Evolutionary conservation across 1,140 invertebrate species (phyloP).

Genomic region (Phymorhynchus buccinoides): DNA sequence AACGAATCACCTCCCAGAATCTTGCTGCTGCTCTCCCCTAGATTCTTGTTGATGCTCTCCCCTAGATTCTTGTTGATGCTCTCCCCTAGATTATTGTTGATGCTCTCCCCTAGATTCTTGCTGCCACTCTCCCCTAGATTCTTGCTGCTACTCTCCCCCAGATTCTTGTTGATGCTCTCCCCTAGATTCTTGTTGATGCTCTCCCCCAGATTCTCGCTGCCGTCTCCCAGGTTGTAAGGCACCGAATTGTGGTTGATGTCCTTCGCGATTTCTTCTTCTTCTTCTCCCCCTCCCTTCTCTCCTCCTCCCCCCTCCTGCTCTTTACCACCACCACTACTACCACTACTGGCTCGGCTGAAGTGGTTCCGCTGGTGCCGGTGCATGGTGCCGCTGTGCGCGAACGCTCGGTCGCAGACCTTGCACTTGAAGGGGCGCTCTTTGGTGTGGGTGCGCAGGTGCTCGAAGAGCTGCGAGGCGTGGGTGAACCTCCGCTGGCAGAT

Average conservation of each 20-base stretch:
- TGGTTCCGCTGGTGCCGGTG: conserved; percentile 34
- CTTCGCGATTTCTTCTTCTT: not conserved
- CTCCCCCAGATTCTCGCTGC: too few species aligned
- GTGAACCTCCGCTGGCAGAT: conserved; percentile 42
- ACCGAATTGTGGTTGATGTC: conserved; percentile 11
- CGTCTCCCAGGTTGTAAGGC: not conserved
- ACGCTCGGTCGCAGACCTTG: conserved; percentile 86
- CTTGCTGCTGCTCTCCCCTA: too few species aligned
- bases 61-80: too few species aligned
- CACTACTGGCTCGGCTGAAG: conserved; percentile 1
- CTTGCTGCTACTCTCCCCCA: too few species aligned
- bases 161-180: too few species aligned
- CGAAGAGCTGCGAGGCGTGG: conserved; percentile 36
- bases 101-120: too few species aligned
- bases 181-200: too few species aligned
- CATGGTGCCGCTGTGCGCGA: conserved; percentile 76
- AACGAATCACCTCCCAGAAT: too few species aligned
- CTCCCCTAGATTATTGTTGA: too few species aligned
- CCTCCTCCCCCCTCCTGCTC: not conserved
- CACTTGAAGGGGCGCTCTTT: conserved; percentile 79
- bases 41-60: too few species aligned
- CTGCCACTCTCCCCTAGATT: too few species aligned
- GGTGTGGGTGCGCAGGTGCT: conserved; percentile 46
- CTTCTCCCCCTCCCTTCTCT: not conserved
- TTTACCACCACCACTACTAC: not conserved